These are phyloP conservation scores for Sebastes melanostomus DNA, from an alignment of 2,797 vertebrate genomes.

Conservation along the genomic window DNA sequence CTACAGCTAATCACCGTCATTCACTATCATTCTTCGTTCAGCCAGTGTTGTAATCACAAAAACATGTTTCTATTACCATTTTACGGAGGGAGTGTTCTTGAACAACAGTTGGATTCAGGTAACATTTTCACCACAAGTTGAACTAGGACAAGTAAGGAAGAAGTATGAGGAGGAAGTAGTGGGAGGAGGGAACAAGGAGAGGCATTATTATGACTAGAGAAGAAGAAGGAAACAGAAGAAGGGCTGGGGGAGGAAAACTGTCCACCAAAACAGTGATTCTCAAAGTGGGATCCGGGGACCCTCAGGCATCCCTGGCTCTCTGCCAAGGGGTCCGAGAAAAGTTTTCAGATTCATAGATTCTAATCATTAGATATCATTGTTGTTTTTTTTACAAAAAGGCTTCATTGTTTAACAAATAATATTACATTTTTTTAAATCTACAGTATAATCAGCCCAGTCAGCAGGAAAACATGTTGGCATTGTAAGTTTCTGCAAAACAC, in stretches of 20 bases:
- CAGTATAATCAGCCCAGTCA: too few relatives aligned
- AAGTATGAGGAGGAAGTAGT: slow-evolving; percentile 40
- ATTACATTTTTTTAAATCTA: too few relatives aligned
- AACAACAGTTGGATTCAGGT: slow-evolving; percentile 51
- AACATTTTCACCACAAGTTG: slow-evolving; percentile 18
- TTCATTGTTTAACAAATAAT: too few relatives aligned
- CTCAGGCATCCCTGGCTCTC: too few relatives aligned
- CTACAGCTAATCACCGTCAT: slow-evolving; percentile 36
- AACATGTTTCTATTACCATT: slow-evolving; percentile 28
- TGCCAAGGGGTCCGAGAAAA: too few relatives aligned
- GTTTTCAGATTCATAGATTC: too few relatives aligned
- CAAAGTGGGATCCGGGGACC: too few relatives aligned
- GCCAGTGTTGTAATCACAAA: slow-evolving; percentile 24
- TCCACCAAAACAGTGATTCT: not conserved
- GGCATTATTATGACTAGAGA: slow-evolving; percentile 3
- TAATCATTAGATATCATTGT: too few relatives aligned
- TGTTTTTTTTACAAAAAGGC: too few relatives aligned
- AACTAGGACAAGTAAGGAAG: slow-evolving; percentile 36
- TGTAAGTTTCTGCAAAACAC: too few relatives aligned
- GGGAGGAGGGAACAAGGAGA: slow-evolving; percentile 17
- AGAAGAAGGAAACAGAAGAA: not conserved
- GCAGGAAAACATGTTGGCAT: too few relatives aligned
- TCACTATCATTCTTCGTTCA: not conserved
- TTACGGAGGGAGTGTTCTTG: not conserved
- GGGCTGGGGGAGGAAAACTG: slow-evolving; percentile 16